Percentiles rank a stretch among this genome's conserved stretches.
Conservation (phyloP, 2,797 vertebrate species). For the Liasis olivaceus region DNA sequence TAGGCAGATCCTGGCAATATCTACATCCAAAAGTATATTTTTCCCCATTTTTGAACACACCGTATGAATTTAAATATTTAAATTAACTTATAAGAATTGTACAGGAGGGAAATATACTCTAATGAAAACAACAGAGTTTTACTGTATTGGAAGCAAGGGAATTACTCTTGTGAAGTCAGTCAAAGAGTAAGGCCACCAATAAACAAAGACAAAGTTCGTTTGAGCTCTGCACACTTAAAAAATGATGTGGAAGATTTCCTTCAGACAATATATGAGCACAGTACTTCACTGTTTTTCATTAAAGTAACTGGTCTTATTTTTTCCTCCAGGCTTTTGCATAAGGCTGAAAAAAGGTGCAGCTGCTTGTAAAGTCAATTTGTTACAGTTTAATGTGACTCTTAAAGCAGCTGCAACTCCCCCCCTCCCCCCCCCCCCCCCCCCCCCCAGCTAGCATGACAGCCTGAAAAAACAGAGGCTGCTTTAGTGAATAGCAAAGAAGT, state of each 20-base stretch:
- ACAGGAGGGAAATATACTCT: constrained; percentile 42
- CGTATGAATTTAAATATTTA: constrained; percentile 63
- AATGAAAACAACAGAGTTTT: constrained; percentile 43
- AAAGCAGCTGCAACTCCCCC: background rate
- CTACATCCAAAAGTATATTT: constrained; percentile 42
- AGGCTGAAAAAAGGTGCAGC: background rate
- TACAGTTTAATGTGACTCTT: background rate
- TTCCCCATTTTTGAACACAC: constrained; percentile 52
- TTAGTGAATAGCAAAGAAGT: background rate
- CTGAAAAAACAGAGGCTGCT: background rate
- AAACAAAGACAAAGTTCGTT: background rate
- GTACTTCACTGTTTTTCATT: background rate
- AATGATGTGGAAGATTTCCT: background rate
- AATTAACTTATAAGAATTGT: constrained; percentile 61
- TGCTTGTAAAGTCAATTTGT: background rate
- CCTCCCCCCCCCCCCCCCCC: background rate
- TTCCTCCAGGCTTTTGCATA: background rate
- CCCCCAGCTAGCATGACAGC: background rate
- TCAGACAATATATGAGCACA: background rate
- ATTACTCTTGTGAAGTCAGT: background rate
- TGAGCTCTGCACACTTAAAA: background rate
- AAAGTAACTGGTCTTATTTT: background rate
- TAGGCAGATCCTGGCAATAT: constrained; percentile 74
- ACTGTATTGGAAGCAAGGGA: constrained; percentile 53
- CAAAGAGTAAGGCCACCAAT: background rate